Conservation (phyloP, 2,888 invertebrate species). For the Conchocele bisecta region DNA sequence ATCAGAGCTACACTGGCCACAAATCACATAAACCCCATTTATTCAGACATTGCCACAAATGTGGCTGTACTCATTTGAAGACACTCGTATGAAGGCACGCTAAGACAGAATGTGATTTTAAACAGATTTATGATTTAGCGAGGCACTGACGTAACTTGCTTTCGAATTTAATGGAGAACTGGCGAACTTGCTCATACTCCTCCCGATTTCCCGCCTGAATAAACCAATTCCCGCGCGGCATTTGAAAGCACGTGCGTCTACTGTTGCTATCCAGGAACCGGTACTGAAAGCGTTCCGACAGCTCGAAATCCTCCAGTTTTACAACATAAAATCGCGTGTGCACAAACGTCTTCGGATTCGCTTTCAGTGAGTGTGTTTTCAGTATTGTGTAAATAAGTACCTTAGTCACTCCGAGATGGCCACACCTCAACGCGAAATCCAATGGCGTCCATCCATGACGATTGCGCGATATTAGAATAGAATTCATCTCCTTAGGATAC, state of each 20-base stretch:
- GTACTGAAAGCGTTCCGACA: conserved; percentile 46
- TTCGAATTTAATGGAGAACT: conserved; percentile 50
- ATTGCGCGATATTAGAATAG: conserved; percentile 45
- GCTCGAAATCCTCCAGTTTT: conserved; percentile 49
- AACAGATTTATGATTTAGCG: conserved; percentile 40
- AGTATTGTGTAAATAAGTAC: conserved; percentile 40
- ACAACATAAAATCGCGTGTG: conserved; percentile 58
- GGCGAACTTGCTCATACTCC: conserved; percentile 53
- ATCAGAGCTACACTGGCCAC: no score
- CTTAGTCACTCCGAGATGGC: conserved; percentile 50
- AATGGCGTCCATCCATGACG: conserved; percentile 59
- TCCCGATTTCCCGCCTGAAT: conserved; percentile 56
- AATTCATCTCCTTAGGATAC: conserved; percentile 47
- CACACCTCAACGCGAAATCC: conserved; percentile 56
- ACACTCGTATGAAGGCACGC: no score
- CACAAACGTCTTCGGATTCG: conserved; percentile 49
- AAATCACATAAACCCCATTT: no score
- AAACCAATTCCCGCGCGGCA: conserved; percentile 59
- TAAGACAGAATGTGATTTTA: no score
- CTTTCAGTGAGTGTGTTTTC: conserved; percentile 27
- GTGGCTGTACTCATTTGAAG: no score
- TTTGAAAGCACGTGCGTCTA: conserved; percentile 50
- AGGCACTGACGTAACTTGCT: conserved; percentile 48
- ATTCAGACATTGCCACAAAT: no score
- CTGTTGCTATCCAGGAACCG: conserved; percentile 39